These are phyloP conservation scores for Watsonalla binaria DNA, from an alignment of 2,888 invertebrate genomes.

Conservation along the genomic window DNA sequence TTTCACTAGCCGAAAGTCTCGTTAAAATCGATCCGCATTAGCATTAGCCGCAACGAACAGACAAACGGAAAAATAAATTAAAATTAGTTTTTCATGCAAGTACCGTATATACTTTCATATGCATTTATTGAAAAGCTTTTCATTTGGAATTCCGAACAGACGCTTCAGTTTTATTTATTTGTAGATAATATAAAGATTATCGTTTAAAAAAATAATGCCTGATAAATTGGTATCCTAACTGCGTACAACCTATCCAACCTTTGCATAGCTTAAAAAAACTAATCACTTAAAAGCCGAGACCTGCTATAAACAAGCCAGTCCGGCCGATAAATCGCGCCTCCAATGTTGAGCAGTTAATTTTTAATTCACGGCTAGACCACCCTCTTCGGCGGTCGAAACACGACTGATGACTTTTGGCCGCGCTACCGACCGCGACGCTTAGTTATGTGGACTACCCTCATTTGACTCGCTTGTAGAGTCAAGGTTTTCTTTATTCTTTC, in stretches of 20 bases:
- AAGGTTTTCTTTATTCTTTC: constrained; percentile 40
- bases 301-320: constrained; percentile 57
- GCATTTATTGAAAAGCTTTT: no score
- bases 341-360: constrained; percentile 55
- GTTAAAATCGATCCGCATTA: no score
- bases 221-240: neutral
- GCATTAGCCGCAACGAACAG: no score
- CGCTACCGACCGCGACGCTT: constrained; percentile 58
- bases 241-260: constrained; percentile 7
- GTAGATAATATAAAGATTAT: no score
- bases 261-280: constrained; percentile 38
- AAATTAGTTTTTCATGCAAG: no score
- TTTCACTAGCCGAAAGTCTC: no score
- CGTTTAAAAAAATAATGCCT: neutral
- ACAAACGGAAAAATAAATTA: no score
- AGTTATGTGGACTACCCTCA: constrained; percentile 72
- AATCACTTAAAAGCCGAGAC: constrained; percentile 55
- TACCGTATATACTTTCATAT: no score
- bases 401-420: constrained; percentile 62
- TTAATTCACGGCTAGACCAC: constrained; percentile 63
- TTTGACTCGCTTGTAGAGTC: constrained; percentile 65
- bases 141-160: no score
- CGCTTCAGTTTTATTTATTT: no score
- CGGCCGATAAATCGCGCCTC: constrained; percentile 55
- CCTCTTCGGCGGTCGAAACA: constrained; percentile 52